Conservation (phyloP, 2,888 invertebrate genomes). For the Keiferia lycopersicella region DNA sequence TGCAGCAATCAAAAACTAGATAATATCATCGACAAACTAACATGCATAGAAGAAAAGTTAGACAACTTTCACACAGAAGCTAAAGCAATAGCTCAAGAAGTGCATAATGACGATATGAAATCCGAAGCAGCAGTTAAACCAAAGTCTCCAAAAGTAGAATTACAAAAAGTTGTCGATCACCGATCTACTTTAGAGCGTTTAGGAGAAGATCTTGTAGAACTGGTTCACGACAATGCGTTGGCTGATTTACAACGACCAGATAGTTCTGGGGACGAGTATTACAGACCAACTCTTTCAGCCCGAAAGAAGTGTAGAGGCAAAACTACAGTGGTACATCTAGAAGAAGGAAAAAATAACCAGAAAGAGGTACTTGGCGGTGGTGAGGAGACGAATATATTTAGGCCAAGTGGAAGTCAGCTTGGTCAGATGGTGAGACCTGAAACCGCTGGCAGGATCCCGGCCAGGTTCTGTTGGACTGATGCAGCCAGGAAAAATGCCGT, state of each 20-base stretch:
- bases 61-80: conserved; percentile 30
- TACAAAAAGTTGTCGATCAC: conserved; percentile 36
- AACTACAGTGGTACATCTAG: conserved; percentile 36
- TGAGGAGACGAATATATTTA: conserved; percentile 25
- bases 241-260: conserved; percentile 1
- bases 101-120: neutral
- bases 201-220: conserved; percentile 52
- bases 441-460: conserved; percentile 55
- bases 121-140: neutral
- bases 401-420: neutral
- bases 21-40: conserved; percentile 53
- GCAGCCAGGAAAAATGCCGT: conserved; percentile 39
- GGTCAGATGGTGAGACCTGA: conserved; percentile 37
- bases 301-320: conserved; percentile 38
- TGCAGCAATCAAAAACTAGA: conserved; percentile 57
- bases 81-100: conserved; percentile 33
- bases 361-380: conserved; percentile 49
- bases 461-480: conserved; percentile 72
- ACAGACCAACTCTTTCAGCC: conserved; percentile 42
- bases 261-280: conserved; percentile 56
- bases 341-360: conserved; percentile 31
- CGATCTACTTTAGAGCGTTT: conserved; percentile 60
- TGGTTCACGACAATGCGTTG: conserved; percentile 38
- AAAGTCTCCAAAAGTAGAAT: conserved; percentile 21
- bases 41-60: conserved; percentile 57